Conservation (phyloP, 2,888 invertebrate genomes). For the Caenorhabditis japonica region DNA sequence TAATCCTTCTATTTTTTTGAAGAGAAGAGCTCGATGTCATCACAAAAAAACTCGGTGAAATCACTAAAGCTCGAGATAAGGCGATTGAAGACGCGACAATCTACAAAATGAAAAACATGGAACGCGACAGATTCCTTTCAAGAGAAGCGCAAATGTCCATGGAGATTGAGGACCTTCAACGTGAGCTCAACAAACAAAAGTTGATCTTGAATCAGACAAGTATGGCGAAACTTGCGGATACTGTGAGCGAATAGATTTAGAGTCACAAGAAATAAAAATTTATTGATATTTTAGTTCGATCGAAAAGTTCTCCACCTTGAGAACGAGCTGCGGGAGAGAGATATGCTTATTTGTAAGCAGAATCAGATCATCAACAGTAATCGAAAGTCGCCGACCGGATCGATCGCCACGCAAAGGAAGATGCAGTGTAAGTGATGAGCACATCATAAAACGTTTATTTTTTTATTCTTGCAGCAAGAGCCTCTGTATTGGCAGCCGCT, state of each 20-base stretch:
- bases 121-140: slow-evolving; percentile 53
- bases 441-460: not conserved
- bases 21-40: slow-evolving; percentile 54
- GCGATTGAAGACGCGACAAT: slow-evolving; percentile 43
- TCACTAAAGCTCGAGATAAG: slow-evolving; percentile 36
- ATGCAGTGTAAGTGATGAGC: slow-evolving; percentile 26
- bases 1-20: slow-evolving; percentile 1
- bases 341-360: slow-evolving; percentile 65
- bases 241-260: slow-evolving; percentile 33
- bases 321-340: slow-evolving; percentile 63
- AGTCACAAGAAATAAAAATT: not conserved
- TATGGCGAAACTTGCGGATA: slow-evolving; percentile 56
- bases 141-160: slow-evolving; percentile 59
- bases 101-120: slow-evolving; percentile 46
- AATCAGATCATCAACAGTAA: slow-evolving; percentile 64
- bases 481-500: slow-evolving; percentile 41
- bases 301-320: slow-evolving; percentile 59
- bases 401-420: slow-evolving; percentile 24
- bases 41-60: slow-evolving; percentile 38
- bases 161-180: slow-evolving; percentile 61
- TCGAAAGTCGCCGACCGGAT: slow-evolving; percentile 53
- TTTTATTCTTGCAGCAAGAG: slow-evolving; percentile 31
- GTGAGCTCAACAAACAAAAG: slow-evolving; percentile 59
- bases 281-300: slow-evolving; percentile 57
- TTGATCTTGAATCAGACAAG: slow-evolving; percentile 55